A percentile compares a stretch with the other conserved stretches of the same genome.
Evolutionary conservation across 2,888 invertebrate genomes (phyloP).

Genomic region (Chymomyza amoena): DNA sequence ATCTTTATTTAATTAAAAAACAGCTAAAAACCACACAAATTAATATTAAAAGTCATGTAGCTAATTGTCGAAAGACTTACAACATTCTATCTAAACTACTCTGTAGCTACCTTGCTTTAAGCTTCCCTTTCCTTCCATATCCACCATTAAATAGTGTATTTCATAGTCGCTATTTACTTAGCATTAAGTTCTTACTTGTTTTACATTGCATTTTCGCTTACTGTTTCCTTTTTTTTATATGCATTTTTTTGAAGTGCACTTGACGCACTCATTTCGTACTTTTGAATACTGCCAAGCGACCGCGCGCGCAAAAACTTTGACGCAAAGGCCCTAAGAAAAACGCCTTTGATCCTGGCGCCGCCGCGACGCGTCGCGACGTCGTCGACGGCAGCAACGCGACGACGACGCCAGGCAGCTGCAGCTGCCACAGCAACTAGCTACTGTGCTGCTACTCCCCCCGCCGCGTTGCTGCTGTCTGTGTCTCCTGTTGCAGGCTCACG

Average conservation of each 20-base stretch:
- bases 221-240: conserved; percentile 23
- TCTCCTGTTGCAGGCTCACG: conserved; percentile 44
- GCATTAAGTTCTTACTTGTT: neutral
- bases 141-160: neutral
- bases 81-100: too few relatives aligned
- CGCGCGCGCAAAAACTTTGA: conserved; percentile 42
- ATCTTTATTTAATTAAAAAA: too few relatives aligned
- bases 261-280: conserved; percentile 57
- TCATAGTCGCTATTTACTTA: neutral
- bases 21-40: too few relatives aligned
- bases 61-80: too few relatives aligned
- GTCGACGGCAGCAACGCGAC: conserved; percentile 15
- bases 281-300: conserved; percentile 7
- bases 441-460: neutral
- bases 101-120: too few relatives aligned
- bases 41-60: too few relatives aligned
- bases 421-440: conserved; percentile 42
- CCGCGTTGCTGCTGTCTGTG: neutral
- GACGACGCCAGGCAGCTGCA: neutral
- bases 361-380: conserved; percentile 22
- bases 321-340: conserved; percentile 27
- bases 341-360: conserved; percentile 65
- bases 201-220: conserved; percentile 46
- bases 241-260: conserved; percentile 59
- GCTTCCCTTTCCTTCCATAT: neutral